These are phyloP conservation scores for Apamea epomidion DNA, from an alignment of 2,888 invertebrate genomes.

Conservation along the genomic window DNA sequence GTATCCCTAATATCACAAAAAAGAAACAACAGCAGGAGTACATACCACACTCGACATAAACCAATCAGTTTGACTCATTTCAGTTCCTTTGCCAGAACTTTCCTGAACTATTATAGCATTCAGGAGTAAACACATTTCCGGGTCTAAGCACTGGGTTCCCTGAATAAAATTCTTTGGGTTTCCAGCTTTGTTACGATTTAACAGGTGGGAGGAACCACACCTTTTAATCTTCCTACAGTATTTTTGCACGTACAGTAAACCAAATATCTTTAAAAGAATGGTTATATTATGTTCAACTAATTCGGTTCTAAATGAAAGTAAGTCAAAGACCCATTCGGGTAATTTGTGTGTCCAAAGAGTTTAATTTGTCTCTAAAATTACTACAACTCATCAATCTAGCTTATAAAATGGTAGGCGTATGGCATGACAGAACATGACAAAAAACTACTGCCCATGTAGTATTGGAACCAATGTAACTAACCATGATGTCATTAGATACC, in stretches of 20 bases:
- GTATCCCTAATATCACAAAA: background rate
- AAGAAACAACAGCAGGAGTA: background rate
- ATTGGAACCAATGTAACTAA: constrained; percentile 11
- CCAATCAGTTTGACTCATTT: background rate
- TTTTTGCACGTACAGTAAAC: no score
- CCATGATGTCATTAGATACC: constrained; percentile 39
- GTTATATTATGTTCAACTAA: constrained; percentile 5
- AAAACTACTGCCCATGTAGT: constrained; percentile 18
- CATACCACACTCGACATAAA: background rate
- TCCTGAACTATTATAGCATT: background rate
- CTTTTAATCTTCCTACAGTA: background rate
- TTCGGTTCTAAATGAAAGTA: constrained; percentile 3
- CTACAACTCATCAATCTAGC: constrained; percentile 18
- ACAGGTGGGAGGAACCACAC: constrained; percentile 8
- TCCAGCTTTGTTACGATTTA: background rate
- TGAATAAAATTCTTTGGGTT: background rate
- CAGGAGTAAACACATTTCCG: background rate
- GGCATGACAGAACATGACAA: constrained; percentile 24
- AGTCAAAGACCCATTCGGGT: background rate
- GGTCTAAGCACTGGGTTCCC: background rate
- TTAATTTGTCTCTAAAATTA: constrained; percentile 5
- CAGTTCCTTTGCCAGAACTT: background rate
- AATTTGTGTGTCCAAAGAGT: background rate
- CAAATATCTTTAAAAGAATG: background rate
- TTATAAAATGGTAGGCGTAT: constrained; percentile 8